Base-by-base conservation (phyloP, 2,113 vertebrate species). In the Peromyscus maniculatus region DNA sequence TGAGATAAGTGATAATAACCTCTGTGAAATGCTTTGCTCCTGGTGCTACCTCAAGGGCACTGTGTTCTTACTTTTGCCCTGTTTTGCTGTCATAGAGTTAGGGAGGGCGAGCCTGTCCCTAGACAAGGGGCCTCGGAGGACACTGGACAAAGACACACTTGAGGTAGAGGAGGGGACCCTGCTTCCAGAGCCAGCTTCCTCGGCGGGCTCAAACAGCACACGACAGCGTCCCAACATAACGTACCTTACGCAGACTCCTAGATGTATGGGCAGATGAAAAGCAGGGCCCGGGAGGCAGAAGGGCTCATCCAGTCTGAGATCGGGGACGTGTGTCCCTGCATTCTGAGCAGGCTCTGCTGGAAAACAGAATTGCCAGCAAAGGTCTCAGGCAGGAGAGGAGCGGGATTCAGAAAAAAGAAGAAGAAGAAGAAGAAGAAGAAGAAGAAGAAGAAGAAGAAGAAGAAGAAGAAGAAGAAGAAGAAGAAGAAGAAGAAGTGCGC, bases 261-360 rank as follows among this genome's bases (percentile, higher is more conserved):
- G 33, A 13, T n/a, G 3, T 13, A 0, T 17, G 8, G 33, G 19
- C 7, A 33, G 7, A 4, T 2, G 59, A 52, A 87, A 55, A 6
- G 55, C 66, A 57, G 39, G 66, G 31, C 10, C 36, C 55, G 4
- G 3, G 6, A 64, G 31, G 31, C 52, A 33, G 57, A 39, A 87
- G 64, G 12, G 21, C 64, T 66, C 7, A 2, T 57, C 36, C 33
- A 8, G 49, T 1, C 59, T 83, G 75, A 21, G 66, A 19, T 69
- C 86, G 28, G 15, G 28, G n/a, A 33, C 0, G 0, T 57, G 67
- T 4, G 36, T 62, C 71, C 43, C 87, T 71, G 52, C 7, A 8
- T 16, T 49, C 75, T 46, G 36, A 36, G 64, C 13, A 24, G 33
- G 46, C 6, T 3, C 46, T 43, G 11, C 46, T 43, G 16, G 62